phyloP scores from a whole-genome alignment of 92 coral and sea anemone species.

The Epizoanthus ramosus region DNA sequence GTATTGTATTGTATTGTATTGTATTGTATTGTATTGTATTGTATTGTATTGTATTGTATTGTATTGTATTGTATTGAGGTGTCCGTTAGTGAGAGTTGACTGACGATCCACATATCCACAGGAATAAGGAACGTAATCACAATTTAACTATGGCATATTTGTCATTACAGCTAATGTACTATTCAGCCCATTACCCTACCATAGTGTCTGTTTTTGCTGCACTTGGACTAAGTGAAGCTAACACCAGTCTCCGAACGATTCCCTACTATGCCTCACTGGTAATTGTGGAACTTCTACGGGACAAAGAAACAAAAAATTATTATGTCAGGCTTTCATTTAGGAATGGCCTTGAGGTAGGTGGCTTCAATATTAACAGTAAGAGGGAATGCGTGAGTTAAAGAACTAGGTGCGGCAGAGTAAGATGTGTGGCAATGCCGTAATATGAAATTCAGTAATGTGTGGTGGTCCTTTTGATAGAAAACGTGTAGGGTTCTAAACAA shows the following conservation, averaged over 20 bases:
- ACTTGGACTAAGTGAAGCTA: conserved; percentile 58
- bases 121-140: background rate
- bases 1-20: no score
- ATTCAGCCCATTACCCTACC: conserved; percentile 82
- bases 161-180: conserved; percentile 65
- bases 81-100: no score
- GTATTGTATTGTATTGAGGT: no score
- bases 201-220: conserved; percentile 71
- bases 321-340: conserved; percentile 68
- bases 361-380: background rate
- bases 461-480: no score
- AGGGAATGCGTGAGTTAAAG: no score
- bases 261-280: conserved; percentile 79
- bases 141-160: background rate
- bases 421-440: no score
- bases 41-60: no score
- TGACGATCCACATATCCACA: no score
- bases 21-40: no score
- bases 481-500: no score
- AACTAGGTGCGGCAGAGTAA: no score
- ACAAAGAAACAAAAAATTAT: conserved; percentile 1
- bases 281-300: conserved; percentile 57
- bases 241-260: conserved; percentile 55
- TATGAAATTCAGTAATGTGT: no score
- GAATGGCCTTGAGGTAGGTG: conserved; percentile 64